phyloP scores from a whole-genome alignment of 2,888 invertebrate genomes.

The Caenorhabditis virilis region DNA sequence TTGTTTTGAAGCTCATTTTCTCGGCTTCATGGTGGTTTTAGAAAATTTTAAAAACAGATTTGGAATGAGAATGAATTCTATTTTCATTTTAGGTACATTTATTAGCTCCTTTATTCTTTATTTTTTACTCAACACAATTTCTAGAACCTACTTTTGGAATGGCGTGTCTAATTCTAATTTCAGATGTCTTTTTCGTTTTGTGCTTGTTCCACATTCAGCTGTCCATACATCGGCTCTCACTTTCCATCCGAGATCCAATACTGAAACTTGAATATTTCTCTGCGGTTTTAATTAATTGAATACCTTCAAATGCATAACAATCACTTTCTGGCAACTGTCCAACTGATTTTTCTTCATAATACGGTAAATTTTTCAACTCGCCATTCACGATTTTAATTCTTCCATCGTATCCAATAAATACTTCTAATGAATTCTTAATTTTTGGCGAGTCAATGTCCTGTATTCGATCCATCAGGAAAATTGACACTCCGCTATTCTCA shows the following conservation, averaged over 20 bases:
- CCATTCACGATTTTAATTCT: constrained; percentile 56
- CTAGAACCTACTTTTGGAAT: constrained; percentile 37
- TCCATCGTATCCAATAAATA: constrained; percentile 64
- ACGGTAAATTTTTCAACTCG: constrained; percentile 27
- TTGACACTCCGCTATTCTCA: constrained; percentile 50
- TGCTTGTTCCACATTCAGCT: constrained; percentile 22
- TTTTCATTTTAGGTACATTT: too few relatives aligned
- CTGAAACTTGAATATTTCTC: constrained; percentile 12
- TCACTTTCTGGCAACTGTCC: constrained; percentile 41
- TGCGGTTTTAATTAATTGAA: constrained; percentile 1
- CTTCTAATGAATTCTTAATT: constrained; percentile 45
- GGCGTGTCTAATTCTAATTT: constrained; percentile 50
- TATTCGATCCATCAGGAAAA: constrained; percentile 49
- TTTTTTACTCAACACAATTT: neutral
- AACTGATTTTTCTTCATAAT: constrained; percentile 42
- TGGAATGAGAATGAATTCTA: too few relatives aligned
- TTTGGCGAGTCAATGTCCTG: constrained; percentile 49
- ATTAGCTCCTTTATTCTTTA: too few relatives aligned
- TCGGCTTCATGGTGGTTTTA: too few relatives aligned
- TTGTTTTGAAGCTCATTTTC: too few relatives aligned
- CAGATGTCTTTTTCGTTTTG: constrained; percentile 15
- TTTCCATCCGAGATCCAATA: constrained; percentile 47
- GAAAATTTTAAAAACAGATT: too few relatives aligned
- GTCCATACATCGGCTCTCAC: constrained; percentile 46
- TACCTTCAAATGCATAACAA: constrained; percentile 49